Base-by-base conservation (phyloP, 2,113 vertebrate species). In the Choloepus hoffmanni region DNA sequence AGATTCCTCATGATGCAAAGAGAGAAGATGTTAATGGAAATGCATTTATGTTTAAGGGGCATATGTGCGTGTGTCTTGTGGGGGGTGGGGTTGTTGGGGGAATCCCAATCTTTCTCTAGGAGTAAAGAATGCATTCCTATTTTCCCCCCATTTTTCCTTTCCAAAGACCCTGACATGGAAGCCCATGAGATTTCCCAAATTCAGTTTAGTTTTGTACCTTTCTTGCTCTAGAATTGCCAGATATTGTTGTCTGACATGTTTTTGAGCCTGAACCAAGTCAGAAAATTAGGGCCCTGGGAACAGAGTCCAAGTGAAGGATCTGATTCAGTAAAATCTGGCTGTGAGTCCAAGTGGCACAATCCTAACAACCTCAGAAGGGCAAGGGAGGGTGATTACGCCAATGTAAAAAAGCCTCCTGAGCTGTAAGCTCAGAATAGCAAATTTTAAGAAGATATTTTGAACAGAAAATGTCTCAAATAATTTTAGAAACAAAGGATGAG, bases 231-330 rank as follows among this genome's bases (percentile, higher is more conserved):
- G 65, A 62, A 67, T 86, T 91, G 83, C 89, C 97, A 94, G 84
- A 43, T 45, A n/a, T 14, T 88, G 23, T 83, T 89, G 84, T 78
- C 77, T 97, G 90, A 93, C 84, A 97, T 74, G 85, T 90, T 79
- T 87, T 60, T 92, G 94, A 95, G 72, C 70, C 76, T 79, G 79
- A 96, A n/a, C 87, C 72, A 65, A 95, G 89, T 79, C 79, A 95
- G 82, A 65, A 91, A 88, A 76, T 77, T 40, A 79, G 45, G 14
- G 58, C 9, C 40, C 26, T 85, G 88, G 85, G 92, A 92, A 40
- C 33, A 82, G 50, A 78, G 9, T 78, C 10, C 67, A 48, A 77
- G 55, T 19, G 48, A 82, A 87, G 28, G 45, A 60, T 68, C 30
- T 2, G 9, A 72, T 50, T 93, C 63, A 85, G 19, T 40, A 24